Conservation (phyloP, 2,888 invertebrate genomes). For the Ganaspis brasiliensis region DNA sequence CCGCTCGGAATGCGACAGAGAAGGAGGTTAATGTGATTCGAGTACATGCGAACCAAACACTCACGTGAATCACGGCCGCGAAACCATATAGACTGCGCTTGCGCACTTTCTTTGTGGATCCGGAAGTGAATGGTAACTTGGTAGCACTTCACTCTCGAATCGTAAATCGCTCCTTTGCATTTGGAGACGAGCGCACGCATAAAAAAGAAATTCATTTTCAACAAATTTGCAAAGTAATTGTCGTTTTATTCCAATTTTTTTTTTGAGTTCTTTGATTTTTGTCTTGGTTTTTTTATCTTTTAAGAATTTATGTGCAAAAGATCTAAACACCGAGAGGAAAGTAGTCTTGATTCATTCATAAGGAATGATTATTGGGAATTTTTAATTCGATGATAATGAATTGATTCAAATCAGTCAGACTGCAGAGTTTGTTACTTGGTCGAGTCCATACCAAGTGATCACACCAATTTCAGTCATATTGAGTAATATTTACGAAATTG, state of each 20-base stretch:
- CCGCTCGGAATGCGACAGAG: conserved; percentile 44
- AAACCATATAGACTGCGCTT: conserved; percentile 43
- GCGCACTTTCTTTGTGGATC: conserved; percentile 67
- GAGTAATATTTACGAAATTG: no score
- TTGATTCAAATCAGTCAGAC: no score
- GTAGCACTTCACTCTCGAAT: conserved; percentile 32
- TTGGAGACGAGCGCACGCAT: conserved; percentile 4
- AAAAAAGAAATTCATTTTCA: conserved; percentile 13
- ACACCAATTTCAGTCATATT: no score
- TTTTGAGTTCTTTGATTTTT: neutral
- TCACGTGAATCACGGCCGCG: conserved; percentile 16
- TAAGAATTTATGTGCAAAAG: no score
- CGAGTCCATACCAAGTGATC: no score
- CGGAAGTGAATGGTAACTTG: conserved; percentile 59
- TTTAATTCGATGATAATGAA: no score
- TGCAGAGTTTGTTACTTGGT: no score
- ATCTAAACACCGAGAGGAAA: no score
- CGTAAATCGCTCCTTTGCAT: conserved; percentile 12
- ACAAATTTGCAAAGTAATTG: conserved; percentile 2
- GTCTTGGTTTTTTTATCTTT: neutral
- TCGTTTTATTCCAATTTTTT: neutral
- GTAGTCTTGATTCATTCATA: no score
- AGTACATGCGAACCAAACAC: conserved; percentile 30
- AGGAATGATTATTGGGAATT: no score
- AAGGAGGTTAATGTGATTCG: conserved; percentile 38